phyloP scores from a whole-genome alignment of 2,888 invertebrate genomes.

The Alcis repandata region DNA sequence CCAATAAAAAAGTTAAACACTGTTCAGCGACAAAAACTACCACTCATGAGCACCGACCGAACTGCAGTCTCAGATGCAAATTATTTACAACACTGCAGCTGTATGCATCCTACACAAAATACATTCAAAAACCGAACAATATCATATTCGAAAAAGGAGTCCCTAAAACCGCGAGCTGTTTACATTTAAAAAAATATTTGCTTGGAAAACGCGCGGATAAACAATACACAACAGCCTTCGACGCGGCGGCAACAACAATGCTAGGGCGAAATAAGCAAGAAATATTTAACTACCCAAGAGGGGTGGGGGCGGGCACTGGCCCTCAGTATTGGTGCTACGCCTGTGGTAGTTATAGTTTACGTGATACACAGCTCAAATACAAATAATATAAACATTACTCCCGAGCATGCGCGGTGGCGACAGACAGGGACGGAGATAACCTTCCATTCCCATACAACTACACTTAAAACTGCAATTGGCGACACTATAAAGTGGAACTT shows the following conservation, averaged over 20 bases:
- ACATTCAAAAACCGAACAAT: slow-evolving; percentile 32
- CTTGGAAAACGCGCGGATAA: slow-evolving; percentile 74
- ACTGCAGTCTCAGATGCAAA: slow-evolving; percentile 81
- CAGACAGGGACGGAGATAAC: slow-evolving; percentile 74
- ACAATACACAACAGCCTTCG: slow-evolving; percentile 85
- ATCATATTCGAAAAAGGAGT: slow-evolving; percentile 36
- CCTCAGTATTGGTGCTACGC: slow-evolving; percentile 86
- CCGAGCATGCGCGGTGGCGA: slow-evolving; percentile 80
- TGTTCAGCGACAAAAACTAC: slow-evolving; percentile 77
- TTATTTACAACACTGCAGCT: slow-evolving; percentile 80
- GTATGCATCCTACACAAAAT: slow-evolving; percentile 68
- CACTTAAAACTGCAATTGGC: slow-evolving; percentile 47
- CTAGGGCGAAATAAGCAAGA: slow-evolving; percentile 87
- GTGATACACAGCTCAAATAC: slow-evolving; percentile 88
- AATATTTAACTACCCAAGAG: slow-evolving; percentile 86
- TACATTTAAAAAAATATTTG: slow-evolving; percentile 72
- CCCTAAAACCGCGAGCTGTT: slow-evolving; percentile 49
- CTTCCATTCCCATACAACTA: slow-evolving; percentile 28
- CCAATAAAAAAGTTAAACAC: slow-evolving; percentile 69
- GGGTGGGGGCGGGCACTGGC: slow-evolving; percentile 82
- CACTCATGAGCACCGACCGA: slow-evolving; percentile 78
- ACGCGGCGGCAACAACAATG: slow-evolving; percentile 86
- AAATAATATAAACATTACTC: slow-evolving; percentile 87
- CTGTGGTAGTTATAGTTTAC: slow-evolving; percentile 88
- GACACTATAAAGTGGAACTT: slow-evolving; percentile 50